Evolutionary conservation across 2,797 vertebrate genomes (phyloP), one percentile per base, ranked within the genome.

Genomic region (Amblyopsis hoosieri): DNA sequence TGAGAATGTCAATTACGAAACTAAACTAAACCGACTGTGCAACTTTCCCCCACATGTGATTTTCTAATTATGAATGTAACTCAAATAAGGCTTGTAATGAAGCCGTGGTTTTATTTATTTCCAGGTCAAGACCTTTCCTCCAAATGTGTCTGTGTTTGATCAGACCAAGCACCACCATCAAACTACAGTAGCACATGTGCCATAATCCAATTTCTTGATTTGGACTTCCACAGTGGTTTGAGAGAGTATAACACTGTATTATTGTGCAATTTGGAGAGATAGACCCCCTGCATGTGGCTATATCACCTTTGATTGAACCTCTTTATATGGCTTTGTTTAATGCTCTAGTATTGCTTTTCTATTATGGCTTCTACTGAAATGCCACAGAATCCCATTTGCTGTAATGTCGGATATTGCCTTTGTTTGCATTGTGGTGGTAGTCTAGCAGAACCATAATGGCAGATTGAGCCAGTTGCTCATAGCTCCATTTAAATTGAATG

Each of bases 61-160:
- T 85, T 85, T 85, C 75, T 89, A 87, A 91, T 90, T 88, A 89
- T 88, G 87, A 90, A 88, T 87, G 83, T 85, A 84, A 82, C 74
- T 88, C 67, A 83, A 89, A 87, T 89, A 86, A 85, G 80, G 75
- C 77, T 67, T 82, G 83, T 86, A 87, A 89, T 89, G 86, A 85
- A 86, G 79, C 82, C 51, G 46, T 47, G 53, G 57, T 70, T 81
- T 78, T 78, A 83, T 87, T 80, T 74, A 69, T 83, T 77, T 72
- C 51, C 1, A 2, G 71, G 49, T 19, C 12, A 10, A 12, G 9
- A 23, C 74, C 4, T 67, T 66, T 55, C 57, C 65, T 65, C 70
- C 64, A 23, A 23, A 70, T 71, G 64, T 76, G 57, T 33, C 56
- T 67, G 12, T 17, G 1, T 67, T 45, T 33, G 53, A 53, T 47